Base-by-base conservation (phyloP, 2,113 vertebrate genomes). In the Lepus americanus region DNA sequence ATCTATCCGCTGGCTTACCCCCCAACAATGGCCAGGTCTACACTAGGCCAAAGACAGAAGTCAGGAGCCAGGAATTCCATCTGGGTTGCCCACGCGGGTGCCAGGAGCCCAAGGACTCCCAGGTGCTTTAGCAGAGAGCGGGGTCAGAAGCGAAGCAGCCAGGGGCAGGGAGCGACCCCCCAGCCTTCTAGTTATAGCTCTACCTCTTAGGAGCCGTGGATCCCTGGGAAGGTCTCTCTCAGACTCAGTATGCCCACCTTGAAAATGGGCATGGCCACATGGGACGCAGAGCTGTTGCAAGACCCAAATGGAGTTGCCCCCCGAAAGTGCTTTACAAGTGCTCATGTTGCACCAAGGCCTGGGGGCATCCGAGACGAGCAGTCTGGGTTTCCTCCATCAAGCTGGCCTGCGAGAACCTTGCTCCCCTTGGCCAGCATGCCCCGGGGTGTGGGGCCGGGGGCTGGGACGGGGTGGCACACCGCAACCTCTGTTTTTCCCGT, bases 401-500 rank as follows among this genome's bases (percentile, higher is more conserved):
- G 39, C 49, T 9, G n/a, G 29, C 51, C 59, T 25, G 5, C 11
- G 67, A 44, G 63, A 39, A 25, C 76, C 77, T 39, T 44, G 44
- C 44, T 44, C 13, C 55, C 19, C 55, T 16, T 20, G 14, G 19
- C 55, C 55, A 59, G 55, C 14, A 19, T 19, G 8, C 76, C 22
- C 76, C 5, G 0, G 13, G 55, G 19, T 17, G 55, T 16, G 19
- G 55, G 7, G 36, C 51, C 79, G 39, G 66, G 14, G 16, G 36
- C 0, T 14, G 2, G n/a, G 20, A 51, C 70, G 2, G 3, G 66
- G 77, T 59, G 81, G n/a, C 11, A 13, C 44, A 9, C 33, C 1
- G 0, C 39, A 64, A 94, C 10, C 76, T 20, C 23, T 77, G 90
- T 87, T 90, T 90, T 97, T 96, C 96, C 96, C 70, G 3, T 97